These are phyloP conservation scores for Megathymus violae DNA, from an alignment of 1,140 invertebrate species.

Conservation along the genomic window DNA sequence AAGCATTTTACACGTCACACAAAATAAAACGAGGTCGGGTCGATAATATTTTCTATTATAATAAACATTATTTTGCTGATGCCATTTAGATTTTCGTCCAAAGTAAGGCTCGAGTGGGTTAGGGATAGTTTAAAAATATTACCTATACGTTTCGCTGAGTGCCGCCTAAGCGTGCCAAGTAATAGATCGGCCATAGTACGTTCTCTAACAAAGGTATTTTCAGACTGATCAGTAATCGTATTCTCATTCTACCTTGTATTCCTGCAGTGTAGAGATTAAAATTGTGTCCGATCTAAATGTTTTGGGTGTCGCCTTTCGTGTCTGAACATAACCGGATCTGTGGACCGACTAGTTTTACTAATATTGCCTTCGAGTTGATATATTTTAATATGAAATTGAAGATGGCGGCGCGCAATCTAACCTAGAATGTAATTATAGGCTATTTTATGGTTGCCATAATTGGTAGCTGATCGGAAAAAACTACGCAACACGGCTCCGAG, in stretches of 20 bases:
- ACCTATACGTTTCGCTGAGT: constrained; percentile 40
- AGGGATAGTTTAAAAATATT: constrained; percentile 44
- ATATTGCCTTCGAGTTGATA: constrained; percentile 45
- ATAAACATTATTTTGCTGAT: too few relatives aligned
- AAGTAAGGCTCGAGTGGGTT: constrained; percentile 32
- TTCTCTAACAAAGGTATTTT: constrained; percentile 11
- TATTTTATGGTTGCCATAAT: constrained; percentile 27
- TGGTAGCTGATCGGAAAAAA: constrained; percentile 22
- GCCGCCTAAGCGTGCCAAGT: constrained; percentile 44
- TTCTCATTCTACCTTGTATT: constrained; percentile 1
- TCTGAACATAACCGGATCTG: constrained; percentile 45
- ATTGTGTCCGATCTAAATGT: constrained; percentile 18
- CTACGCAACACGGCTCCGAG: constrained; percentile 1
- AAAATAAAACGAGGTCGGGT: too few relatives aligned
- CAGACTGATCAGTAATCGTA: neutral
- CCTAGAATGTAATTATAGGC: constrained; percentile 36
- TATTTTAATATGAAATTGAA: constrained; percentile 45
- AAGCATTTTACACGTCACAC: too few relatives aligned
- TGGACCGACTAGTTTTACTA: constrained; percentile 42
- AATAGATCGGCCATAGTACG: constrained; percentile 38
- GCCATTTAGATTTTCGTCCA: too few relatives aligned
- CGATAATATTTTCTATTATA: too few relatives aligned
- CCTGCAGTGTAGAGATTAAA: constrained; percentile 23
- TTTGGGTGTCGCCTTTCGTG: constrained; percentile 18
- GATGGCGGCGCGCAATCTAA: constrained; percentile 39